Base-by-base conservation (phyloP, 2,113 vertebrate species). In the Struthidea cinerea region DNA sequence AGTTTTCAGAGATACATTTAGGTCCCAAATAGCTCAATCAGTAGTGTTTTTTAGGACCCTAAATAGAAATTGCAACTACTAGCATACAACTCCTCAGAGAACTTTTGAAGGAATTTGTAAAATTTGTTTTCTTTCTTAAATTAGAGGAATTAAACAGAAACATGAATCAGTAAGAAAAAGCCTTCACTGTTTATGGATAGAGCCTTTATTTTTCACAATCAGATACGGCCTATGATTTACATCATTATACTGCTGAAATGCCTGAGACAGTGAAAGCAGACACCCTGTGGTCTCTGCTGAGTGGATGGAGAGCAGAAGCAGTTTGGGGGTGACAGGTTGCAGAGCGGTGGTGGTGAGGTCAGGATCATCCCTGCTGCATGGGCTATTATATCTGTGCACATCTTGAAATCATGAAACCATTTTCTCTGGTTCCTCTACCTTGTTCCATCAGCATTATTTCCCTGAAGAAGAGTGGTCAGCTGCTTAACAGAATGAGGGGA, bases 321-420 rank as follows among this genome's bases (percentile, higher is more conserved):
- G 3, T 17, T n/a, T 23, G 42, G 46, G 50, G 37, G 20, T 53
- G 42, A 16, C 9, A n/a, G 27, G 30, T 16, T 24, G 24, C 47
- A 19, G 23, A 55, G 30, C 30, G 5, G 1, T 1, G 7, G 23
- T 2, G 5, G 7, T 18, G 53, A 75, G 28, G 18, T 67, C 56
- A 39, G 41, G 47, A 9, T 37, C 30, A 7, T 44, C 49, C 23
- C 39, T 47, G 10, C 39, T 33, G 19, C 37, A 13, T 6, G n/a
- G 32, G 1, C 56, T 79, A 0, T 22, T 56, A 15, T 26, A 23
- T 16, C 32, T 77, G 15, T 26, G 42, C 0, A 0, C 4, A 1
- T 59, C 55, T 41, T 74, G 46, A 84, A 91, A 57, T 52, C 10
- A 6, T 16, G 10, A 49, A 84, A 44, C 26, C 7, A 2, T 78